Percentiles rank a stretch among this genome's conserved stretches.
Evolutionary conservation across 2,888 invertebrate genomes (phyloP).

Genomic region (Rhagonycha fulva): DNA sequence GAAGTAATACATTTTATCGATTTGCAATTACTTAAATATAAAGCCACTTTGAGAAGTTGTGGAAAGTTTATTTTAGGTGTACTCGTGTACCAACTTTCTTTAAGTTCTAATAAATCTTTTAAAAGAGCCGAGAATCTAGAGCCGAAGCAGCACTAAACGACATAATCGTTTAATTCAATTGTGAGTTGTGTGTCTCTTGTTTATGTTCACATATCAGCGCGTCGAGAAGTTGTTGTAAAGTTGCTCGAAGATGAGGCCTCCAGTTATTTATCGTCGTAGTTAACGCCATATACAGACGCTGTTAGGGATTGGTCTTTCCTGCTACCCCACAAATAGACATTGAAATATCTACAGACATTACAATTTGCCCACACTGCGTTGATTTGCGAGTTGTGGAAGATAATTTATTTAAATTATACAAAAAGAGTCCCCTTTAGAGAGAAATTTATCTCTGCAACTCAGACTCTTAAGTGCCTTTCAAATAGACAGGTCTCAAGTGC

Average conservation of each 20-base stretch:
- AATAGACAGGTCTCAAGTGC: constrained; percentile 10
- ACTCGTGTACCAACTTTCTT: constrained; percentile 18
- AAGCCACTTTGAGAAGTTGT: not conserved
- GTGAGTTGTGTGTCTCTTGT: constrained; percentile 43
- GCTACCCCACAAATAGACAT: constrained; percentile 24
- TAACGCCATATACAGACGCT: constrained; percentile 34
- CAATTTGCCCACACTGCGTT: constrained; percentile 20
- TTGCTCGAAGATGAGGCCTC: constrained; percentile 31
- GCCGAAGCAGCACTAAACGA: constrained; percentile 43
- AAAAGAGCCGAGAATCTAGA: constrained; percentile 27
- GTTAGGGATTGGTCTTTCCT: constrained; percentile 24
- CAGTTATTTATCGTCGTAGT: constrained; percentile 35
- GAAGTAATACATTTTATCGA: constrained; percentile 10
- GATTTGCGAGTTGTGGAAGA: constrained; percentile 18
- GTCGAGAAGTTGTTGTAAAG: constrained; percentile 31
- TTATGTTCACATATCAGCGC: constrained; percentile 48
- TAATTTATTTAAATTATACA: constrained; percentile 27
- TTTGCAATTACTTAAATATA: not conserved
- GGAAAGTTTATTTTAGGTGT: constrained; percentile 20
- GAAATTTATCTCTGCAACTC: constrained; percentile 8
- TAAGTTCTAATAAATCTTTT: constrained; percentile 28
- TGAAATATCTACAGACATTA: constrained; percentile 28
- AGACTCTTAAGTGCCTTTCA: constrained; percentile 7
- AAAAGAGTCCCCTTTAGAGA: constrained; percentile 11
- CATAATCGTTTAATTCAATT: constrained; percentile 51